Percentiles rank a stretch among this genome's conserved stretches.
Conservation (phyloP, 2,113 vertebrate species). For the Sinocyclocheilus maitianheensis region DNA sequence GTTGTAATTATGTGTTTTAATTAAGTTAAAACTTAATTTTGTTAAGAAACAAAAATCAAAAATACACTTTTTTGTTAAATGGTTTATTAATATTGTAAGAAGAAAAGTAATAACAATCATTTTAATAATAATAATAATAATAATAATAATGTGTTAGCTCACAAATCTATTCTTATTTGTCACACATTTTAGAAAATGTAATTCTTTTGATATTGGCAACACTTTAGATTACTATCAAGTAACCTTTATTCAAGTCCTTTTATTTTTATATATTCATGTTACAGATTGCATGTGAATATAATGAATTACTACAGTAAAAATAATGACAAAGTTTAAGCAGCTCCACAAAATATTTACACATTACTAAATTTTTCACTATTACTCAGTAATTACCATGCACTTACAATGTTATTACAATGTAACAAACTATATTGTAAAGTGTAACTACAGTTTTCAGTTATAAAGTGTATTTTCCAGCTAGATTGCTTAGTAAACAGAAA, state of each 20-base stretch:
- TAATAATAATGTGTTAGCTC: conserved; percentile 24
- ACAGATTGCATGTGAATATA: not conserved
- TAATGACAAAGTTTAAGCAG: not conserved
- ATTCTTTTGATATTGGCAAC: not conserved
- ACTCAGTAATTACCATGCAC: not conserved
- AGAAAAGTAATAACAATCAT: conserved; percentile 38
- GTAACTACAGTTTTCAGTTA: not conserved
- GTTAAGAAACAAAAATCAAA: not conserved
- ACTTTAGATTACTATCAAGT: not conserved
- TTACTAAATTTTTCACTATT: not conserved
- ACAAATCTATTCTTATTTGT: not conserved
- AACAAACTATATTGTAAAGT: not conserved
- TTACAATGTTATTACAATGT: not conserved
- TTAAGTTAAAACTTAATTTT: not conserved
- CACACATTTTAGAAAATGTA: no score
- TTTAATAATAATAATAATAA: conserved; percentile 54
- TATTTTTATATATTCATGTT: not conserved
- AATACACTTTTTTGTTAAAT: not conserved
- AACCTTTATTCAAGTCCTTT: not conserved
- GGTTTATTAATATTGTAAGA: not conserved
- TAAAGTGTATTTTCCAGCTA: not conserved
- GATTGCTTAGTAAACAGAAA: not conserved
- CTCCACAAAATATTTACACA: not conserved
- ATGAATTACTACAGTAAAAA: not conserved
- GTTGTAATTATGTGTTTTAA: not conserved